Conservation (phyloP, 2,888 invertebrate species). For the Disparrhopalites patrizii region DNA sequence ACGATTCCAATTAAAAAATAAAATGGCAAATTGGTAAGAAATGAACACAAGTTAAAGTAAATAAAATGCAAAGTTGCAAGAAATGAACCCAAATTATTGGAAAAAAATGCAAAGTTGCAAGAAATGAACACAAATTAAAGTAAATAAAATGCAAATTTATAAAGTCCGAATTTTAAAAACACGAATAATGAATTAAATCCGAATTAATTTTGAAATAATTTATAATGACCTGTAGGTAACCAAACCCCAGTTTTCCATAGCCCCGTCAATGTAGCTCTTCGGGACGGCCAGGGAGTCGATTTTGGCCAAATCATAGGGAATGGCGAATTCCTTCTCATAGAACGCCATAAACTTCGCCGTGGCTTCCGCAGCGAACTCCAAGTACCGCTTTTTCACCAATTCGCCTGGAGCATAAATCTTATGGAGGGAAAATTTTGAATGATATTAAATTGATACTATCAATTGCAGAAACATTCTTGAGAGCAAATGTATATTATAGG, state of each 20-base stretch:
- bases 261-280: conserved; percentile 26
- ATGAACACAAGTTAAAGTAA: no score
- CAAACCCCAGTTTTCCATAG: conserved; percentile 40
- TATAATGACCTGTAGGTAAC: conserved; percentile 33
- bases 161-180: background rate
- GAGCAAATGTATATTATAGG: background rate
- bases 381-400: conserved; percentile 11
- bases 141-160: background rate
- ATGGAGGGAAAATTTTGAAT: no score
- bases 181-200: no score
- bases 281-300: conserved; percentile 35
- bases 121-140: no score
- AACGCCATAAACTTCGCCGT: conserved; percentile 24
- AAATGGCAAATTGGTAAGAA: no score
- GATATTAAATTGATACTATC: background rate
- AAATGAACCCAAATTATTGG: no score
- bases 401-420: conserved; percentile 20
- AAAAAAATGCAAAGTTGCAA: no score
- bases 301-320: conserved; percentile 31
- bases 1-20: no score
- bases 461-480: background rate
- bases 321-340: conserved; percentile 27
- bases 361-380: conserved; percentile 12
- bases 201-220: no score
- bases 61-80: no score